Percentiles rank a stretch among this genome's conserved stretches.
These are phyloP conservation scores for Centropyge bicolor DNA, from an alignment of 2,797 vertebrate genomes.

Conservation along the genomic window DNA sequence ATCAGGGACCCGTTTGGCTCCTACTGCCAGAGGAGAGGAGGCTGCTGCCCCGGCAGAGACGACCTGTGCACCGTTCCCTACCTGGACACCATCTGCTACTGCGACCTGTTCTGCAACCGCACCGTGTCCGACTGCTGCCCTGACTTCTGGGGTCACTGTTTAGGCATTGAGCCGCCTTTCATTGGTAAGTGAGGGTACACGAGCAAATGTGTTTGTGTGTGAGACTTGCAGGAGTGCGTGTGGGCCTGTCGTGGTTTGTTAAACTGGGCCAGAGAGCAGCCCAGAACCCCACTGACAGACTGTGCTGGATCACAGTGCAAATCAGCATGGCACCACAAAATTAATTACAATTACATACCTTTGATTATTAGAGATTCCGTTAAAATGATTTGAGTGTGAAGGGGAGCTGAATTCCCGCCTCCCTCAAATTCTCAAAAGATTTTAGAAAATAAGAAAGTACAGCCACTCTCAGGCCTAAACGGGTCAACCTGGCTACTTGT, in stretches of 20 bases:
- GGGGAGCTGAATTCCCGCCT: background rate
- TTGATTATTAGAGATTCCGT: background rate
- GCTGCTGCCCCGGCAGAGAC: slow-evolving; percentile 92
- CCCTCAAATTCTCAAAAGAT: too few relatives aligned
- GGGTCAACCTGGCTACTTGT: background rate
- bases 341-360: slow-evolving; percentile 8
- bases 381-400: background rate
- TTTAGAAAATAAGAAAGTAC: background rate
- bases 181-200: slow-evolving; percentile 72
- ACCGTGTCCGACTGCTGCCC: slow-evolving; percentile 97
- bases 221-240: slow-evolving; percentile 14
- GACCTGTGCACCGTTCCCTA: slow-evolving; percentile 94
- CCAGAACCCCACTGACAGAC: slow-evolving; percentile 9
- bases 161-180: slow-evolving; percentile 80
- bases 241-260: slow-evolving; percentile 16
- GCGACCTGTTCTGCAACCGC: slow-evolving; percentile 98
- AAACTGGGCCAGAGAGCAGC: slow-evolving; percentile 10
- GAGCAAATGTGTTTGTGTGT: slow-evolving; percentile 9
- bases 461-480: background rate
- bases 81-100: slow-evolving; percentile 97
- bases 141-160: slow-evolving; percentile 96
- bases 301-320: slow-evolving; percentile 19
- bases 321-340: slow-evolving; percentile 18
- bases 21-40: slow-evolving; percentile 90
- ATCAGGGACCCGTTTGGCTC: slow-evolving; percentile 92